These are phyloP conservation scores for Podargus strigoides DNA, from an alignment of 2,797 vertebrate species.

Conservation along the genomic window DNA sequence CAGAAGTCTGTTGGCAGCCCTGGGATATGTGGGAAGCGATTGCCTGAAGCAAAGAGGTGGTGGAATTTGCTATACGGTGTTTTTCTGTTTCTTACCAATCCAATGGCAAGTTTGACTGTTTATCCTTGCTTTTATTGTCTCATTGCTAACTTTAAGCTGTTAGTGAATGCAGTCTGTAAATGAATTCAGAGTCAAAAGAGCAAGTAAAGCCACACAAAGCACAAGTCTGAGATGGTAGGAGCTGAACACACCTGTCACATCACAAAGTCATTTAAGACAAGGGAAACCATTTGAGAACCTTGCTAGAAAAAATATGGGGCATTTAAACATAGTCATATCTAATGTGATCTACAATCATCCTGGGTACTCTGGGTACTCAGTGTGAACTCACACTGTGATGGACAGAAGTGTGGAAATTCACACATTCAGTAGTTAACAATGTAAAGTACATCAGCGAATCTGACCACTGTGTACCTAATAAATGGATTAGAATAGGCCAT, in stretches of 20 bases:
- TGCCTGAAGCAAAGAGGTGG: neutral
- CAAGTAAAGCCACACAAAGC: neutral
- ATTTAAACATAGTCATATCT: neutral
- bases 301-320: neutral
- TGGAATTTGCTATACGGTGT: neutral
- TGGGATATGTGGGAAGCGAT: neutral
- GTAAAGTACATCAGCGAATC: neutral
- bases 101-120: neutral
- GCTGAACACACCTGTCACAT: neutral
- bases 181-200: neutral
- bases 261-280: neutral
- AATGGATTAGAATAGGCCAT: neutral
- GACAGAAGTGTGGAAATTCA: neutral
- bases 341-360: neutral
- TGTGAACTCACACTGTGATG: neutral
- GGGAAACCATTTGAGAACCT: neutral
- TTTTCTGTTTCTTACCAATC: neutral
- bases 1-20: neutral
- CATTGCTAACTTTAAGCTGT: neutral
- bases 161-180: neutral
- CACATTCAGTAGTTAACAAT: neutral
- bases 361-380: neutral
- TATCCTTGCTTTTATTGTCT: neutral
- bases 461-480: neutral
- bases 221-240: neutral